These are phyloP conservation scores for Bos indicus DNA, from an alignment of 2,113 vertebrate species.

Conservation along the genomic window DNA sequence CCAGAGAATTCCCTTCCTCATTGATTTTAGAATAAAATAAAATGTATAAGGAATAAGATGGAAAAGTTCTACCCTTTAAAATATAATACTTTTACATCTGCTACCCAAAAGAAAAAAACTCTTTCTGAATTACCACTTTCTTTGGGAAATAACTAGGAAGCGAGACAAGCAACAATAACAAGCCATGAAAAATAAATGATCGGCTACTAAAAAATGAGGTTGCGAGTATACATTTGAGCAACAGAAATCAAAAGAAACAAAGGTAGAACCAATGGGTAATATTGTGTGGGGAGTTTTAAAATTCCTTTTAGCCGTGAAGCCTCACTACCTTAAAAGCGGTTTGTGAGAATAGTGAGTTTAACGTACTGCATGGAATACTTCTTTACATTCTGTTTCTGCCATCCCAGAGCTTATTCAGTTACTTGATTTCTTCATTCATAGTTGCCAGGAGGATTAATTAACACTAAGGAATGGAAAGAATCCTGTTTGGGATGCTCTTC, in stretches of 20 bases:
- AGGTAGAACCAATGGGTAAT: background rate
- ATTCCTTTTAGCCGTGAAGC: background rate
- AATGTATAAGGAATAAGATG: background rate
- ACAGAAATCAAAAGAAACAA: background rate
- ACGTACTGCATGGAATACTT: background rate
- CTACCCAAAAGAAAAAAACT: background rate
- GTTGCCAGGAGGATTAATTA: conserved; percentile 64
- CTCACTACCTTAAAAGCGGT: background rate
- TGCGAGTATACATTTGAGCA: background rate
- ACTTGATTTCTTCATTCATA: conserved; percentile 49
- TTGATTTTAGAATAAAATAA: background rate
- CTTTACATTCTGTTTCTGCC: background rate
- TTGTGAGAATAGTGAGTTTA: background rate
- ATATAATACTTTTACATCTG: background rate
- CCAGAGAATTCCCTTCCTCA: background rate
- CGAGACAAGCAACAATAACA: background rate
- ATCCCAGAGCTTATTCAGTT: background rate
- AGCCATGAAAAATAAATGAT: background rate
- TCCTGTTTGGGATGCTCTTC: conserved; percentile 53
- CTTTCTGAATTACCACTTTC: background rate
- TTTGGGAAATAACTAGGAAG: conserved; percentile 8
- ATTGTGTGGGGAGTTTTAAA: background rate
- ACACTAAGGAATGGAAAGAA: conserved; percentile 41
- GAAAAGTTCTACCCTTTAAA: background rate
- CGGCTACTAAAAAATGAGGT: background rate